These are phyloP conservation scores for Coranthus polyacanthus DNA, from an alignment of 2,797 vertebrate species.

Conservation along the genomic window DNA sequence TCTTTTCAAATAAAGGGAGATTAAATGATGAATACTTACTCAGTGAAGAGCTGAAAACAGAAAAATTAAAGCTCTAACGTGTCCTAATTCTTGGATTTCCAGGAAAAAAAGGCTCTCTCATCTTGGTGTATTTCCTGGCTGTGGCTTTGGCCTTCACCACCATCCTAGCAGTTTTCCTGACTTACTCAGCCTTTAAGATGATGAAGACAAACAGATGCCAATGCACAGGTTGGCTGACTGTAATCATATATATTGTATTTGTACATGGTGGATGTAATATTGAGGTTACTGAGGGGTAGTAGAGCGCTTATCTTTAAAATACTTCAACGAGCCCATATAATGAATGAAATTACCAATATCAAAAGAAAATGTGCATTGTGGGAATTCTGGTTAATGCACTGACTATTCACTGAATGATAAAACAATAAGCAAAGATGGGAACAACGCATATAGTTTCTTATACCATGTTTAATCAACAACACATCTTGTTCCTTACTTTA, in stretches of 20 bases:
- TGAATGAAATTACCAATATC: too few relatives aligned
- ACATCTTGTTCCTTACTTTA: not conserved
- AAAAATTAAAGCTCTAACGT: not conserved
- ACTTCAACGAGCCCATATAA: too few relatives aligned
- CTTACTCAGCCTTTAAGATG: not conserved
- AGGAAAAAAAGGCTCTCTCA: not conserved
- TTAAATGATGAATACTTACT: not conserved
- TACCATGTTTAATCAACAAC: too few relatives aligned
- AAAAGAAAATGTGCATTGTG: too few relatives aligned
- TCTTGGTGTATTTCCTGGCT: slow-evolving; percentile 31
- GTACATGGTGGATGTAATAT: too few relatives aligned
- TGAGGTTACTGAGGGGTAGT: not conserved
- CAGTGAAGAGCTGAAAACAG: not conserved
- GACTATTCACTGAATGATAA: too few relatives aligned
- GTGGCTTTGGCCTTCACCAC: slow-evolving; percentile 33
- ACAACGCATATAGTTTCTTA: too few relatives aligned
- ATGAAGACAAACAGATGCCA: not conserved
- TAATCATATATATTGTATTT: not conserved
- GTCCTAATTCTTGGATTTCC: not conserved
- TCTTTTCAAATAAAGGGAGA: not conserved
- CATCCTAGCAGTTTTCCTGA: slow-evolving; percentile 32
- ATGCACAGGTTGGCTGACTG: slow-evolving; percentile 14
- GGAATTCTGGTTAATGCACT: too few relatives aligned
- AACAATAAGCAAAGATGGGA: too few relatives aligned
- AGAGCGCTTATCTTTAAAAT: too few relatives aligned